phyloP scores from a whole-genome alignment of 2,113 vertebrate species.

The Globicephala melas region DNA sequence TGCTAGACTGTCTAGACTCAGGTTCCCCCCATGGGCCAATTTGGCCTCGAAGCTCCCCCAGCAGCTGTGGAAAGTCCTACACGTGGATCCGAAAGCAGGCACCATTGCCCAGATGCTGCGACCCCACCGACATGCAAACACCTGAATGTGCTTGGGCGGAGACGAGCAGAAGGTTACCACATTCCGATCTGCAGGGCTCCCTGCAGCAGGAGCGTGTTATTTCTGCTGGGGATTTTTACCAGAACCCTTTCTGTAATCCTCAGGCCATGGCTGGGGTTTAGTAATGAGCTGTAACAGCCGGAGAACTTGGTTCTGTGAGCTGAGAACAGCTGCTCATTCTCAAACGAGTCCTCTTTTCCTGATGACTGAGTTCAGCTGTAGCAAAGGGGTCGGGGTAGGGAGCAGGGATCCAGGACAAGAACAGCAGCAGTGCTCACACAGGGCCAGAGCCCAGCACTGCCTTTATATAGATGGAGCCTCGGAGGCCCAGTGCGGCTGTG shows the following conservation, averaged over 20 bases:
- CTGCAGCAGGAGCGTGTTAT: background rate
- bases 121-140: background rate
- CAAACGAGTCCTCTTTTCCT: background rate
- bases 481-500: background rate
- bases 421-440: too few relatives aligned
- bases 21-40: accelerated
- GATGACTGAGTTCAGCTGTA: background rate
- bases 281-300: conserved; percentile 35
- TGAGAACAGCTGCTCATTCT: conserved; percentile 35
- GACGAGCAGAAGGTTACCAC: background rate
- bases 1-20: background rate
- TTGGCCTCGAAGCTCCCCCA: background rate
- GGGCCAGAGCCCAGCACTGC: background rate
- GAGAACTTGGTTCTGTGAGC: conserved; percentile 24
- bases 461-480: background rate
- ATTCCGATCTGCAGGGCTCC: conserved; percentile 22
- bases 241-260: conserved; percentile 23
- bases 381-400: too few relatives aligned
- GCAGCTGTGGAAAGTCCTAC: background rate
- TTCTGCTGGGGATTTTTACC: conserved; percentile 48
- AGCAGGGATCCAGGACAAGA: background rate
- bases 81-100: background rate
- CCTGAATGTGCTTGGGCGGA: background rate
- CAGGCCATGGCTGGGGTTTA: conserved; percentile 41
- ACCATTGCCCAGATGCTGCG: background rate